These are phyloP conservation scores for Sciaenops ocellatus DNA, from an alignment of 2,797 vertebrate genomes.

Conservation along the genomic window DNA sequence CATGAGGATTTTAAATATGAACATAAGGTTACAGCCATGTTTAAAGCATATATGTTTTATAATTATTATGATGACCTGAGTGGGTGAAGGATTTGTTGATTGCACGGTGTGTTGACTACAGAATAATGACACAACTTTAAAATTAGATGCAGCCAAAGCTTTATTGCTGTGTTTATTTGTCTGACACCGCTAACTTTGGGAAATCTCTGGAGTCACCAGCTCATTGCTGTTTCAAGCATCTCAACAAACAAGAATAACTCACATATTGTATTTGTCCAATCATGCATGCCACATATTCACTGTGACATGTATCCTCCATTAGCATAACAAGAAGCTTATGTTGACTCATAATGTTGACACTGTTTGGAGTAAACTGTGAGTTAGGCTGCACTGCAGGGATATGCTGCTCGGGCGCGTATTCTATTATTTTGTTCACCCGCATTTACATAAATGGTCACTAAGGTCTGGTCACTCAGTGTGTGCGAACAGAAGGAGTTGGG, in stretches of 20 bases:
- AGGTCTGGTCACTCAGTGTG: conserved; percentile 21
- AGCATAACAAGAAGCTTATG: conserved; percentile 59
- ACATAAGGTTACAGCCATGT: background rate
- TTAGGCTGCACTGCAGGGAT: conserved; percentile 35
- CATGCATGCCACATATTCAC: conserved; percentile 46
- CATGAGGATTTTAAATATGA: background rate
- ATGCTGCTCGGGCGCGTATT: conserved; percentile 19
- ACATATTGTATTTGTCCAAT: conserved; percentile 46
- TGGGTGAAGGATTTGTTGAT: background rate
- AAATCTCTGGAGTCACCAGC: conserved; percentile 27
- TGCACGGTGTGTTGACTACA: too few relatives aligned
- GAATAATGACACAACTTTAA: background rate
- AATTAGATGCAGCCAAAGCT: background rate
- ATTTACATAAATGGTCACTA: conserved; percentile 50
- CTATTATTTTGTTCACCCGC: conserved; percentile 19
- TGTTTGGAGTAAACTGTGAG: conserved; percentile 53
- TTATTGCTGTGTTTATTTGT: conserved; percentile 31
- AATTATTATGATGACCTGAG: background rate
- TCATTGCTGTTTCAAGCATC: conserved; percentile 28
- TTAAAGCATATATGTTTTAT: background rate
- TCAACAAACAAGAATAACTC: conserved; percentile 43
- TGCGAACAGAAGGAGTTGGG: background rate
- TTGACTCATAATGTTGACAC: conserved; percentile 64
- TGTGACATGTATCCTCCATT: conserved; percentile 56
- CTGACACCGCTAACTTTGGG: conserved; percentile 38